A percentile compares a stretch with the other conserved stretches of the same genome.
phyloP scores from a whole-genome alignment of 2,797 vertebrate genomes.

The Karalla daura region DNA sequence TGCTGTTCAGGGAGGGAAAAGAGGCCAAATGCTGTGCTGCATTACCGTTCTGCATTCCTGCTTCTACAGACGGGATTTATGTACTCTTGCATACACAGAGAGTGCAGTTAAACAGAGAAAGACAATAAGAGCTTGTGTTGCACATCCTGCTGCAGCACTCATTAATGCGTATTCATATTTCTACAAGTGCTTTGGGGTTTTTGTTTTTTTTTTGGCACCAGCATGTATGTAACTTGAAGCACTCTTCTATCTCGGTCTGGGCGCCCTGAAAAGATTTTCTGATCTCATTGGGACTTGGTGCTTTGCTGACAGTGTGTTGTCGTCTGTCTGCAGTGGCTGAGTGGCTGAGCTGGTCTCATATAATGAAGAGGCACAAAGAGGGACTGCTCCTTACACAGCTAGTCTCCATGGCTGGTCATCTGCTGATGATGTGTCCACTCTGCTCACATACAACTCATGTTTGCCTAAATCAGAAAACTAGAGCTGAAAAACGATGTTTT shows the following conservation, averaged over 20 bases:
- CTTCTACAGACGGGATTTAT: neutral
- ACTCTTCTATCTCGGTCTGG: too few relatives aligned
- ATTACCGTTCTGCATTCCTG: neutral
- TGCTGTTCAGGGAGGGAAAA: neutral
- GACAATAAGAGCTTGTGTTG: too few relatives aligned
- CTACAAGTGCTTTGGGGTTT: too few relatives aligned
- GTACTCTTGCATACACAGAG: neutral
- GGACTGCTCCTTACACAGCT: neutral
- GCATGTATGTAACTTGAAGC: too few relatives aligned
- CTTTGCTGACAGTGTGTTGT: neutral
- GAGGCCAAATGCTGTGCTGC: neutral
- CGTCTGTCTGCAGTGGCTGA: slow-evolving; percentile 12
- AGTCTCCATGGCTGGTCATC: neutral
- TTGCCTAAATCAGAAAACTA: neutral
- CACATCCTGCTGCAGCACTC: too few relatives aligned
- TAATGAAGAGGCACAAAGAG: neutral
- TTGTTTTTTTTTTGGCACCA: too few relatives aligned
- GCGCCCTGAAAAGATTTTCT: too few relatives aligned
- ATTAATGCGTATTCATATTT: too few relatives aligned
- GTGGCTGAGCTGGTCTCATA: neutral
- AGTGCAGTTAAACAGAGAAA: neutral
- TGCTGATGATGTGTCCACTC: neutral
- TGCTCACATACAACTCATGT: neutral
- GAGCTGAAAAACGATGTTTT: neutral
- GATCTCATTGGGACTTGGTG: too few relatives aligned